Evolutionary conservation across 2,113 vertebrate species (phyloP).

Genomic region (Acinonyx jubatus): DNA sequence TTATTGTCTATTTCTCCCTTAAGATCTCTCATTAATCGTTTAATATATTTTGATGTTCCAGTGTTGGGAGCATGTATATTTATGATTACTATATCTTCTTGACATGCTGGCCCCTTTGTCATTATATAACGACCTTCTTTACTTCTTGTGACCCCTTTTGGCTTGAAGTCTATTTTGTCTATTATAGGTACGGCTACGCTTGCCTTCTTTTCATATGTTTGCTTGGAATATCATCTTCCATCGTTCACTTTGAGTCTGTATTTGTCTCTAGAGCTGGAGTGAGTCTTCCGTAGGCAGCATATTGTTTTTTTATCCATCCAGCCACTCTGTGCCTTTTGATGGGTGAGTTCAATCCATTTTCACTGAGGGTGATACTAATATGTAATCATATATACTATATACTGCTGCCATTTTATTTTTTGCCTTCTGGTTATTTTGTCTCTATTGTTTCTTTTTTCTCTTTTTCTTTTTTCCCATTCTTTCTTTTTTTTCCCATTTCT

Average conservation of each 20-base stretch:
- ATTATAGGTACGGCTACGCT: neutral
- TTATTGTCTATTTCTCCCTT: neutral
- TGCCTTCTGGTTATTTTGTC: neutral
- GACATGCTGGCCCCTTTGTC: neutral
- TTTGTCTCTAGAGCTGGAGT: neutral
- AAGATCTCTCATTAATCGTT: neutral
- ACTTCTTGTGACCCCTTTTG: neutral
- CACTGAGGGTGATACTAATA: neutral
- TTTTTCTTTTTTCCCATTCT: too few relatives aligned
- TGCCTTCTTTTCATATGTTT: neutral
- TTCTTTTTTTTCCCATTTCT: too few relatives aligned
- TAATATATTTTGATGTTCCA: neutral
- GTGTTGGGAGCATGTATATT: neutral
- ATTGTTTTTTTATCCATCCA: neutral
- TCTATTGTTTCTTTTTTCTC: neutral
- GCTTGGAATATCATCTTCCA: neutral
- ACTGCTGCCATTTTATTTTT: neutral
- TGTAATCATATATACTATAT: neutral
- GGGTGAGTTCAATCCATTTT: neutral
- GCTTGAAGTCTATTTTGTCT: neutral
- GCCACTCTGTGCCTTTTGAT: neutral
- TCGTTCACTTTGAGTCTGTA: neutral
- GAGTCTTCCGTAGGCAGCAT: neutral
- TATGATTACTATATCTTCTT: neutral
- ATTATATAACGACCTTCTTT: neutral